Percentiles rank a stretch among this genome's conserved stretches.
Conservation (phyloP, 2,113 vertebrate species). For the Rhabdornis inornatus region DNA sequence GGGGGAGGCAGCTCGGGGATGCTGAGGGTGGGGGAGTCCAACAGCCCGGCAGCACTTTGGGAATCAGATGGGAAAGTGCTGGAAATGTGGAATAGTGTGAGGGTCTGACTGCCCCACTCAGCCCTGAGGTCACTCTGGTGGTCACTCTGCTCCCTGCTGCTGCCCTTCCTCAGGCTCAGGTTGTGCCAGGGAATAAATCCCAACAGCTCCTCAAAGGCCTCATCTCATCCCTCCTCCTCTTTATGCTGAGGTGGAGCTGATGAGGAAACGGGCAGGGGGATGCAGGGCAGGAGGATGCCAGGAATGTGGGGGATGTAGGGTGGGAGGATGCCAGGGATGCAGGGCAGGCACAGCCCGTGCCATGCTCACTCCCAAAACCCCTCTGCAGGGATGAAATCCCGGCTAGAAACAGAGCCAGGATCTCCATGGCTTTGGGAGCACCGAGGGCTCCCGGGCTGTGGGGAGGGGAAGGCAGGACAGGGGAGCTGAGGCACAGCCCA, state of each 20-base stretch:
- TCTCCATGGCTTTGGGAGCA: rapidly evolving
- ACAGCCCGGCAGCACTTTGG: rapidly evolving
- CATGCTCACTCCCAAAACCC: rapidly evolving
- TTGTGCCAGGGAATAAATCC: neutral
- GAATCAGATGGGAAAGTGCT: neutral
- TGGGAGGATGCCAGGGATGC: neutral
- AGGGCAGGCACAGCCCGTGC: neutral
- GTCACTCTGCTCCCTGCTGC: neutral
- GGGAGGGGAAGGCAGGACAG: neutral
- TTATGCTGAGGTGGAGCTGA: neutral
- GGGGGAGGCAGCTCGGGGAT: neutral
- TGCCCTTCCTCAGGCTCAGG: neutral
- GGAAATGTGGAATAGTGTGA: rapidly evolving
- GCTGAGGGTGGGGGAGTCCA: neutral
- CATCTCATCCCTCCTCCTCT: neutral
- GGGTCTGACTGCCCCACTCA: rapidly evolving
- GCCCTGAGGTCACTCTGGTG: neutral
- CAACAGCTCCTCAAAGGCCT: neutral
- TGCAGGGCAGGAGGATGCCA: neutral
- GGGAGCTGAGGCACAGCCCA: neutral
- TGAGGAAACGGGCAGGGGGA: neutral
- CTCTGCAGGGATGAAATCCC: neutral
- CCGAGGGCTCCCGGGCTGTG: neutral
- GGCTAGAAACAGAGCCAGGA: rapidly evolving
- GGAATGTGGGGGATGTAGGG: neutral